Evolutionary conservation across 2,113 vertebrate species (phyloP).

Genomic region (Chionis minor): DNA sequence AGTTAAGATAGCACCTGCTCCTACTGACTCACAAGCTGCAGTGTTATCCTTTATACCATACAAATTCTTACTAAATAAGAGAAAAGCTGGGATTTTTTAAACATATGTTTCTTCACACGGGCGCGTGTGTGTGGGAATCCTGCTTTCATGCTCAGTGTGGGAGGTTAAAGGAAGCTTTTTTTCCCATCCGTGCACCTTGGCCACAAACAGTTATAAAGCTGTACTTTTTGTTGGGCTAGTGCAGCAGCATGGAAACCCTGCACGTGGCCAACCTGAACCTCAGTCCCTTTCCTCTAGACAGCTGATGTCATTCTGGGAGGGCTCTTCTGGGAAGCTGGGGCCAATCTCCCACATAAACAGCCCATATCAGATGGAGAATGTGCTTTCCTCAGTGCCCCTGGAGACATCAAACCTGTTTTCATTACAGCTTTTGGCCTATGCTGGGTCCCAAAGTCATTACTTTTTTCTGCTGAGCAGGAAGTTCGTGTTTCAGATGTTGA

Average conservation of each 20-base stretch:
- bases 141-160: not conserved
- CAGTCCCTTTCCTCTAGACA: not conserved
- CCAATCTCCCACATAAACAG: not conserved
- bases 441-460: not conserved
- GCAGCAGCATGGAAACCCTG: not conserved
- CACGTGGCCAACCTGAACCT: not conserved
- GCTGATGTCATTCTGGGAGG: not conserved
- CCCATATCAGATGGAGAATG: not conserved
- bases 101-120: accelerated
- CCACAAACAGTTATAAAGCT: not conserved
- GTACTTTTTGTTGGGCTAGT: not conserved
- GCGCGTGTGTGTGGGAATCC: accelerated
- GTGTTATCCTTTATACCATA: not conserved
- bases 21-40: not conserved
- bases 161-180: not conserved
- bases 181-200: not conserved
- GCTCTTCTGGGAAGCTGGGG: not conserved
- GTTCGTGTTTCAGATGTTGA: not conserved
- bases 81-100: not conserved
- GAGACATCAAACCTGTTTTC: constrained; percentile 29
- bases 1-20: not conserved
- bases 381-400: not conserved
- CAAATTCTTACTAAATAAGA: not conserved
- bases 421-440: constrained; percentile 16
- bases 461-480: not conserved